Conservation (phyloP, 2,888 invertebrate species). For the Morinoia aosen region DNA sequence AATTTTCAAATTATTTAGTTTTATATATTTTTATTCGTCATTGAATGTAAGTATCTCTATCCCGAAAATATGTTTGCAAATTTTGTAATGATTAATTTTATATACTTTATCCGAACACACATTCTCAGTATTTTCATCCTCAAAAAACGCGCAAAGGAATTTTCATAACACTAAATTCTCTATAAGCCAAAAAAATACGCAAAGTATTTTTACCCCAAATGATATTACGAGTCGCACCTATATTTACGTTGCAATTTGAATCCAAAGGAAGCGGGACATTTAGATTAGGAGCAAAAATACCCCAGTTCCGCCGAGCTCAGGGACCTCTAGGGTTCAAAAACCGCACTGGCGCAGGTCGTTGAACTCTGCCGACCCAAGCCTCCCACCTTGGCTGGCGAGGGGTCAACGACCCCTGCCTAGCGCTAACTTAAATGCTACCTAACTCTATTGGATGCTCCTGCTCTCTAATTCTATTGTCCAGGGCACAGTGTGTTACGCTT, state of each 20-base stretch:
- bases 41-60: no score
- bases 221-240: no score
- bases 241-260: neutral
- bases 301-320: neutral
- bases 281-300: neutral
- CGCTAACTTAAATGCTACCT: neutral
- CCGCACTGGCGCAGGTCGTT: neutral
- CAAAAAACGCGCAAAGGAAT: no score
- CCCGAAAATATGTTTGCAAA: no score
- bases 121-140: no score
- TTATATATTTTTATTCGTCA: no score
- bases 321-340: neutral
- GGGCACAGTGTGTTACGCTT: neutral
- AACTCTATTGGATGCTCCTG: constrained; percentile 1
- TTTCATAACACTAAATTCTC: no score
- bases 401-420: neutral
- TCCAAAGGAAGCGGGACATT: neutral
- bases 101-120: no score
- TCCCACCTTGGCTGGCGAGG: neutral
- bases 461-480: neutral
- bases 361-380: neutral
- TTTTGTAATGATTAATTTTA: no score
- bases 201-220: no score
- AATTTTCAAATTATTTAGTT: no score
- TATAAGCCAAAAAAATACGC: no score